Evolutionary conservation across 2,113 vertebrate genomes (phyloP), one percentile per base, ranked within the genome.

Genomic region (Callochromis pleurospilus): DNA sequence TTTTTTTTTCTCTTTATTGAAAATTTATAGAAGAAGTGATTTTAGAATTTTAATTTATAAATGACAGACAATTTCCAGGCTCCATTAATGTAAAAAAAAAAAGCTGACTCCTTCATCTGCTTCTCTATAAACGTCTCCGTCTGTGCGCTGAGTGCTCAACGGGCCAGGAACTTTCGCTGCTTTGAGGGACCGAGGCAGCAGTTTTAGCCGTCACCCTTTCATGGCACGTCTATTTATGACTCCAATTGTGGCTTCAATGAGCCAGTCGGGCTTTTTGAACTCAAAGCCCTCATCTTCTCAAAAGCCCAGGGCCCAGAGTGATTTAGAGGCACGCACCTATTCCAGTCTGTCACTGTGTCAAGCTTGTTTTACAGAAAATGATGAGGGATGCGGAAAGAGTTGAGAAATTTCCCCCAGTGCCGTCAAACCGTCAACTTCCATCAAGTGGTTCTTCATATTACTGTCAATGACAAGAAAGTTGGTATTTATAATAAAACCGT

Each of bases 31-130:
- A 29, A 75, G 40, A 11, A 19, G 45, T 31, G 45, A 77, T 77
- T 51, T 0, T 77, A 77, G 6, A 49, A 1, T n/a, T 77, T 31
- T 12, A n/a, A 51, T 77, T 77, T 31, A 51, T 51, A 31, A 51
- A 13, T 31, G 42, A 82, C 86, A 38, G 51, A n/a, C 89, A 0
- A 70, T 92, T 92, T 89, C 90, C 88, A 91, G 92, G 81, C 91
- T 94, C 88, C 14, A 2, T 65, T 85, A n/a, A 55, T 80, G 24
- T 82, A 45, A 3, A 49, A 11, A 36, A 13, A 21, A 36, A 14
- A 47, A 11, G 4, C 14, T 26, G 9, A 73, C 19, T 26, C 0
- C 21, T 45, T 42, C 9, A 17, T 2, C 14, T 47, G 42, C 42
- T 3, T 17, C 40, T 29, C 42, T 29, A 7, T 49, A 29, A 47